Conservation (phyloP, 2,888 invertebrate genomes). For the Amaurobius ferox region DNA sequence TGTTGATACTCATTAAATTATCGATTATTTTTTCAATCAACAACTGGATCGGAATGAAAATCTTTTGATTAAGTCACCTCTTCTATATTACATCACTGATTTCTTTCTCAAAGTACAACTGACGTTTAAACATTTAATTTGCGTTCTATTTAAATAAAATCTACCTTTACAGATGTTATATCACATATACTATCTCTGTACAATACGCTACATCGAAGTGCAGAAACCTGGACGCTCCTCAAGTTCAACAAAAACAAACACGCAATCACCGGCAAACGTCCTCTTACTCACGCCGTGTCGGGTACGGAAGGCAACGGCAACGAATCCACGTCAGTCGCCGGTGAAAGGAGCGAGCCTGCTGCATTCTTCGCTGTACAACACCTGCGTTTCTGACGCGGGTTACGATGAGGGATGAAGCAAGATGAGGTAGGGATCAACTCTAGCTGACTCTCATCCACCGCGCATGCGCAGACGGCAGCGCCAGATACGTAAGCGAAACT, state of each 20-base stretch:
- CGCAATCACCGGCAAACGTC: conserved; percentile 4
- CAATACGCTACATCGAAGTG: background rate
- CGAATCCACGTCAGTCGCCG: conserved; percentile 1
- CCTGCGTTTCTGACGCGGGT: conserved; percentile 52
- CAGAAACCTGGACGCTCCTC: background rate
- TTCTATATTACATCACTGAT: background rate
- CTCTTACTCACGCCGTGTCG: conserved; percentile 23
- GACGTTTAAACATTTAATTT: background rate
- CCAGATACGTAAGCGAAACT: conserved; percentile 30
- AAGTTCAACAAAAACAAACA: background rate
- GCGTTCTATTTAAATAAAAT: background rate
- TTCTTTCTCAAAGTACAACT: no score
- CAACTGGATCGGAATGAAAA: background rate
- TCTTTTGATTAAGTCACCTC: background rate
- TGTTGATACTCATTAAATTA: no score
- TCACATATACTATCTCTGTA: background rate
- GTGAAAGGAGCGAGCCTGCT: conserved; percentile 2
- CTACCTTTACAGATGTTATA: background rate
- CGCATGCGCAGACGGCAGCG: conserved; percentile 33
- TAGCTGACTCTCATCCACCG: conserved; percentile 5
- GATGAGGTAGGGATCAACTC: conserved; percentile 14
- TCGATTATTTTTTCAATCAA: no score
- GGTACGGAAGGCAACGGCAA: conserved; percentile 22
- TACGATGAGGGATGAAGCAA: conserved; percentile 6
- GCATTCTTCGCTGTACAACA: conserved; percentile 59